Base-by-base conservation (phyloP, 2,113 vertebrate genomes). In the Hyperopisus bebe region DNA sequence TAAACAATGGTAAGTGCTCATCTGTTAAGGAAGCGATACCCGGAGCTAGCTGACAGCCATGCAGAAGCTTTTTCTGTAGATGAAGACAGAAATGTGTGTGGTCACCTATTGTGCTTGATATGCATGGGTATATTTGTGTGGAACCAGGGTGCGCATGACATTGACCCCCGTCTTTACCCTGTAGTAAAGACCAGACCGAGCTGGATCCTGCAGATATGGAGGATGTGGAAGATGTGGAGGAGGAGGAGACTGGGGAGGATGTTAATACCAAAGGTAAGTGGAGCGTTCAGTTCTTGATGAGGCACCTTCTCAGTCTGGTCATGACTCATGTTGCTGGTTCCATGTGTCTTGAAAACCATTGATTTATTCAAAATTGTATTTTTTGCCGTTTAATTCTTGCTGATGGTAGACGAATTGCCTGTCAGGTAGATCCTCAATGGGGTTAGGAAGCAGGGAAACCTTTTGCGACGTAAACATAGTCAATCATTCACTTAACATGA, bases 141-240 rank as follows among this genome's bases (percentile, higher is more conserved):
- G 4, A 82, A 9, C 39, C 31, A 21, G 42, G 19, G 77, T 82
- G 17, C 35, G 2, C 5, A 21, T 46, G 44, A 46, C 21, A 46
- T 27, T 88, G 35, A 21, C 19, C 90, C 3, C 55, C 90, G 0
- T 86, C 85, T 90, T 90, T 87, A 90, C 39, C 89, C 93, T 21
- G 55, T 94, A 99, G 98, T 95, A 99, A 99, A 97, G 98, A 99
- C 93, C 97, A 98, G 92, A 93, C 98, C 92, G 97, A 98, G 94
- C 96, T 99, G 95, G 98, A 99, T 94, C 98, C 97, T 62, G 98
- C 99, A 93, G 98, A 99, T 93, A 98, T 99, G 98, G 98, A 99
- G 94, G 98, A 99, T 88, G 98, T 99, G 93, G 98, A 99, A 94
- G 98, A 99, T 90, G 96, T 99, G 91, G 98, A 99, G 92, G 98